Evolutionary conservation across 2,113 vertebrate genomes (phyloP), one percentile per base, ranked within the genome.

Genomic region (Puffinus mauretanicus): DNA sequence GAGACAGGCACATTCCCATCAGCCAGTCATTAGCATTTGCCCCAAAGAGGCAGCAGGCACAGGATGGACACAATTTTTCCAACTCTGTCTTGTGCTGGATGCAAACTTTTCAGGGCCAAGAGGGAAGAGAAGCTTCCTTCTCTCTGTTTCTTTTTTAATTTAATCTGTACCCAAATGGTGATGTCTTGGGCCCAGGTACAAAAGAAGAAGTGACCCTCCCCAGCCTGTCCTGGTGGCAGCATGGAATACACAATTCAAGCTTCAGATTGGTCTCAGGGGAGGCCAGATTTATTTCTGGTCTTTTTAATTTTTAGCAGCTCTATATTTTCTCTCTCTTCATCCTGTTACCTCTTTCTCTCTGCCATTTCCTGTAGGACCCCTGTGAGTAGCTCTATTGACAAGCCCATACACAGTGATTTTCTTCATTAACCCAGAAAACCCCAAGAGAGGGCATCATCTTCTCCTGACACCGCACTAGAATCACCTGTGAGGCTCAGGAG

Each of bases 1-100:
- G 81, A 97, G 84, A 84, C 49, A 72, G 70, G 81, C 96, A 89
- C 86, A 62, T 87, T 95, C 96, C 95, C 90, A 95, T 95, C 94
- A 96, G 75, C 52, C 32, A 42, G 49, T 70, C 92, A 91, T 94
- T 85, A 97, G 78, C 52, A 69, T 66, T 97, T 96, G 93, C 89
- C 95, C 86, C 88, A 92, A 66, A 66, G 86, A 81, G 55, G 32
- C 52, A 90, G 38, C 64, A 73, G 82, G 70, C 60, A 44, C 20
- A 36, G 71, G 52, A 83, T 86, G 65, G 88, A 79, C 73, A 70
- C n/a, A 16, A 36, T 82, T 88, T 75, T 90, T 61, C 62, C 44
- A 62, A 25, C 73, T 62, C 76, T 71, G 32, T 13, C 8, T 67
- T 42, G 40, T 25, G 40, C 51, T 70, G 29, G 82, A 52, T 70